Evolutionary conservation across 1,140 invertebrate genomes (phyloP).

Genomic region (Drosophila malerkotliana): DNA sequence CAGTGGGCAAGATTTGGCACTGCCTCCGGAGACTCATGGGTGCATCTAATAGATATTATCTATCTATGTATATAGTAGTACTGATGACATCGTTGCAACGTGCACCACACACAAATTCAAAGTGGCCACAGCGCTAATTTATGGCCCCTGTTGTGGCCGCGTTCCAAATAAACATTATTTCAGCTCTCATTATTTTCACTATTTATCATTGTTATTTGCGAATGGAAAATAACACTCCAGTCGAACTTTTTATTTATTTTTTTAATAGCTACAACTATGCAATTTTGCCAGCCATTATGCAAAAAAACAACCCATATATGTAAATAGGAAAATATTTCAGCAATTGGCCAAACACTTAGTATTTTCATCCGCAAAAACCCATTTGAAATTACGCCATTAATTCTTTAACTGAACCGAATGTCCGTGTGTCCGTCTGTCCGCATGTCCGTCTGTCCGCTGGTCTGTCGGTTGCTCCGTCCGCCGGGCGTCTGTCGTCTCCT

Average conservation of each 20-base stretch:
- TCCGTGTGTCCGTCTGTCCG: constrained; percentile 32
- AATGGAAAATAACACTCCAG: constrained; percentile 7
- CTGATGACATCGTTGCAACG: constrained; percentile 44
- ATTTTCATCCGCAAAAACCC: constrained; percentile 44
- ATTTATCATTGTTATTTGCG: constrained; percentile 38
- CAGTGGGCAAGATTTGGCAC: constrained; percentile 33
- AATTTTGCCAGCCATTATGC: constrained; percentile 28
- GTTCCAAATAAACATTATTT: constrained; percentile 45
- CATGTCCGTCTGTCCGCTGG: constrained; percentile 37
- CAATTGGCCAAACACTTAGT: constrained; percentile 42
- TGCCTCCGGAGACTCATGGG: background rate
- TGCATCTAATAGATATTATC: no score
- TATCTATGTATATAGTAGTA: background rate
- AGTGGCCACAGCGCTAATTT: constrained; percentile 37
- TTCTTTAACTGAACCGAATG: constrained; percentile 69
- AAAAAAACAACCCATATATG: constrained; percentile 2
- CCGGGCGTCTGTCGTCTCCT: constrained; percentile 42
- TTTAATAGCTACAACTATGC: constrained; percentile 24
- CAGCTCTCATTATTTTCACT: constrained; percentile 38
- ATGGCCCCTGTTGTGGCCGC: constrained; percentile 28
- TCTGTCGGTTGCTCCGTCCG: constrained; percentile 4
- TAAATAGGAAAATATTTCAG: constrained; percentile 31
- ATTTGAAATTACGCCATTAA: constrained; percentile 76
- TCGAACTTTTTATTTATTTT: constrained; percentile 22
- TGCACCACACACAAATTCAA: constrained; percentile 11